Conservation (phyloP, 2,888 invertebrate species). For the Sympetrum striolatum region DNA sequence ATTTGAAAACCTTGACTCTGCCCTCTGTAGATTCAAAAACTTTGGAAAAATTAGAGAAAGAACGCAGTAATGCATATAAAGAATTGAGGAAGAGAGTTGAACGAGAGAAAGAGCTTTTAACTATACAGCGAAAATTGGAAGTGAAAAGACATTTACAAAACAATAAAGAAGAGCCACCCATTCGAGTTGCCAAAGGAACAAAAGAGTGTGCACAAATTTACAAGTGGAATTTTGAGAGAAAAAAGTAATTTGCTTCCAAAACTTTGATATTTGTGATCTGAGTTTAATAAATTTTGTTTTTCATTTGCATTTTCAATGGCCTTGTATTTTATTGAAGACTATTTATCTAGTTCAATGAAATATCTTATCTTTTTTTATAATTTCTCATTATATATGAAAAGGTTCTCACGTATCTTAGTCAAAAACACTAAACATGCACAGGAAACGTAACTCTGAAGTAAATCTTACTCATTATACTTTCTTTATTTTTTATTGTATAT, state of each 20-base stretch:
- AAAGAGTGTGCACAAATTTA: constrained; percentile 76
- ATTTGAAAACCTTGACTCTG: constrained; percentile 65
- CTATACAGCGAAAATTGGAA: constrained; percentile 82
- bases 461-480: no score
- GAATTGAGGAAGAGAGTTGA: constrained; percentile 79
- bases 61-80: constrained; percentile 71
- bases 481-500: no score
- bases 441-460: no score
- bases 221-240: constrained; percentile 81
- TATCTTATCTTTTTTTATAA: no score
- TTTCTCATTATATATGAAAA: no score
- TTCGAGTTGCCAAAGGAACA: constrained; percentile 68
- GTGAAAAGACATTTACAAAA: constrained; percentile 72
- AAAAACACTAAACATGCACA: no score
- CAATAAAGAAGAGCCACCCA: constrained; percentile 66
- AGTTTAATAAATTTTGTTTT: not conserved
- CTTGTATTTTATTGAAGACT: not conserved
- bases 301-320: not conserved
- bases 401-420: no score
- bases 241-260: constrained; percentile 65
- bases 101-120: constrained; percentile 75
- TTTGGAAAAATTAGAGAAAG: constrained; percentile 64
- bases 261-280: not conserved
- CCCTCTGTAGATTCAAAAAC: constrained; percentile 66
- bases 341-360: no score